A percentile compares a stretch with the other conserved stretches of the same genome.
Evolutionary conservation across 2,113 vertebrate genomes (phyloP).

Genomic region (Anoplopoma fimbria): DNA sequence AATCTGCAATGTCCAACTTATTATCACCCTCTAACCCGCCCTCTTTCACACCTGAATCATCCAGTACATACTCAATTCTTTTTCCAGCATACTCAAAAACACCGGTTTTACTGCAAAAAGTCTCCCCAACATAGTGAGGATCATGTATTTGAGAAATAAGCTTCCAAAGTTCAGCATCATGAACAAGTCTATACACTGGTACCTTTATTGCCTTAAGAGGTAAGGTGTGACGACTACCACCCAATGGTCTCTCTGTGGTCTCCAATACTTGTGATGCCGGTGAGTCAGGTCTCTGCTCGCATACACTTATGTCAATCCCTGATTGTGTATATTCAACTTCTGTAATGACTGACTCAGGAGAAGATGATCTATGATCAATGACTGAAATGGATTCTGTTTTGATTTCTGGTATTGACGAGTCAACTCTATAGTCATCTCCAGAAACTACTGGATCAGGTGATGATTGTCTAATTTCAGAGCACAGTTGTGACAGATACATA

Average conservation of each 20-base stretch:
- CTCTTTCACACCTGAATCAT: slow-evolving; percentile 2
- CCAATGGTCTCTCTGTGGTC: slow-evolving; percentile 1
- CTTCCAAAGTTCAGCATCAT: slow-evolving; percentile 69
- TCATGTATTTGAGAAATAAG: slow-evolving; percentile 77
- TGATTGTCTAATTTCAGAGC: slow-evolving; percentile 32
- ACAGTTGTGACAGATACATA: slow-evolving; percentile 22
- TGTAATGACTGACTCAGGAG: slow-evolving; percentile 28
- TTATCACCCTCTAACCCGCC: not conserved
- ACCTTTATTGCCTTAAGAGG: slow-evolving; percentile 23
- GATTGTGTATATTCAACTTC: slow-evolving; percentile 35
- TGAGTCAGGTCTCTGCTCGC: slow-evolving; percentile 40
- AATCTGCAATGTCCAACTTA: not conserved
- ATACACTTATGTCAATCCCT: slow-evolving; percentile 3
- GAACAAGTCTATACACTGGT: slow-evolving; percentile 60
- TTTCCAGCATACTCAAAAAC: slow-evolving; percentile 61
- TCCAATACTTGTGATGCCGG: slow-evolving; percentile 30
- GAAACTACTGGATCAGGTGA: slow-evolving; percentile 46
- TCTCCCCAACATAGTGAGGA: slow-evolving; percentile 76
- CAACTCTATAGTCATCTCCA: slow-evolving; percentile 24
- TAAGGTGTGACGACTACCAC: not conserved
- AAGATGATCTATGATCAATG: slow-evolving; percentile 36
- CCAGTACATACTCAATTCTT: slow-evolving; percentile 47
- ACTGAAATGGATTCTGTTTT: not conserved
- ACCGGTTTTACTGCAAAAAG: slow-evolving; percentile 58
- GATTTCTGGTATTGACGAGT: slow-evolving; percentile 25